Evolutionary conservation across 2,888 invertebrate species (phyloP), one percentile per base, ranked within the genome.

Genomic region (Ochropleura plecta): DNA sequence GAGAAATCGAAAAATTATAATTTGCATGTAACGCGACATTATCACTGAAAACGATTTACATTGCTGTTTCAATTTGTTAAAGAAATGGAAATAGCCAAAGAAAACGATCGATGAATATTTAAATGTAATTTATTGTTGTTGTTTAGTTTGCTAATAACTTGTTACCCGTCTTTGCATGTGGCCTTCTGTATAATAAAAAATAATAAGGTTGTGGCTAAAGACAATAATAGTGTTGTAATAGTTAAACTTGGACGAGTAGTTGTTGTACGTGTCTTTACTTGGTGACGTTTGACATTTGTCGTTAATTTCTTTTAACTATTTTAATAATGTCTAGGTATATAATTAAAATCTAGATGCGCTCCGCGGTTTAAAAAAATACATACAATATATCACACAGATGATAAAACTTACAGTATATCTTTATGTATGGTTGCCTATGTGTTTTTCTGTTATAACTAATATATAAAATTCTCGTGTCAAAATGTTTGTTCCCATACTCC

Each of bases 201-300:
- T 30, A 30, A 87, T 90, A 88, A 89, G 91, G 91, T 89, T 91
- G 88, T 92, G 90, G 90, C 89, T 90, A 85, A 89, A 85, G 57
- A 85, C 90, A 92, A 92, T 90, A 92, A 90, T 59, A 74, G 79
- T 85, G 84, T 87, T 78, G 83, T 84, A 87, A 88, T 79, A 70
- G 62, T 81, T 85, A 18, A 73, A 79, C 51, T 81, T 70, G 40
- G 49, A 62, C 6, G 40, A 53, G 62, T 72, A 49, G 76, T 72
- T 71, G 64, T 78, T 74, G 0, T 14, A 40, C 60, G 57, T 46
- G 30, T 77, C 64, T 71, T 73, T n/a, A 64, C 16, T 64, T 59
- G 46, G 51, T 46, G 57, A 71, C 64, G 48, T 46, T 59, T 68
- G 30, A 7, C 14, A 46, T 55, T 51, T 46, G 12, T 30, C 18